These are phyloP conservation scores for Lanius ludovicianus DNA, from an alignment of 2,113 vertebrate genomes.

Conservation along the genomic window DNA sequence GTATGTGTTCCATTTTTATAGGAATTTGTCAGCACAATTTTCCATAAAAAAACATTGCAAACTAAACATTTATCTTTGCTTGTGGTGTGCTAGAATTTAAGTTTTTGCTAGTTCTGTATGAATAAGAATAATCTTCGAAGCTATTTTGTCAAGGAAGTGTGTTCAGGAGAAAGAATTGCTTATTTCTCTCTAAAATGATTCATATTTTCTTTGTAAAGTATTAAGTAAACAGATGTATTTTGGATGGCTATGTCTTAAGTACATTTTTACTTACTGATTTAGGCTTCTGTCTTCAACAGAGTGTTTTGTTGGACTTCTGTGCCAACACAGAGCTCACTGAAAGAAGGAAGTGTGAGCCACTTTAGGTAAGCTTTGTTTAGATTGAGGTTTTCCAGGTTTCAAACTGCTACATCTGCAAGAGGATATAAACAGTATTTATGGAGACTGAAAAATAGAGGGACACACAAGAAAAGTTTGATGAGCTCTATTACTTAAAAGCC, in stretches of 20 bases:
- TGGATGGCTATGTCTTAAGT: neutral
- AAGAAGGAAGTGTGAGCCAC: neutral
- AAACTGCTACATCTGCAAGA: neutral
- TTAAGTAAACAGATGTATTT: neutral
- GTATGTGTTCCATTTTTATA: neutral
- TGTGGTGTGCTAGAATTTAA: neutral
- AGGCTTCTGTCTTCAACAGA: neutral
- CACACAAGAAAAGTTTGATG: neutral
- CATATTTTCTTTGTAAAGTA: neutral
- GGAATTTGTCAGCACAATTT: neutral
- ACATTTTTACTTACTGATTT: neutral
- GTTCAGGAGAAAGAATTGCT: neutral
- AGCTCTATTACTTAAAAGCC: neutral
- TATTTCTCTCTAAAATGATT: neutral
- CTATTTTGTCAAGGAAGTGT: neutral
- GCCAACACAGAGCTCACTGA: neutral
- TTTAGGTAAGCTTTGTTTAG: neutral
- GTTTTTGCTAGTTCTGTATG: neutral
- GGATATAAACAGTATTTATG: neutral
- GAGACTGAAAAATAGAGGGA: neutral
- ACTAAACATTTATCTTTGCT: neutral
- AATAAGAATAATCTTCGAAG: neutral
- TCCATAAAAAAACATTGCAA: neutral
- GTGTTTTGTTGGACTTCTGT: neutral
- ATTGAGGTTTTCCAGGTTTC: neutral